Conservation (phyloP, 2,113 vertebrate genomes). For the Hyperoodon ampullatus region DNA sequence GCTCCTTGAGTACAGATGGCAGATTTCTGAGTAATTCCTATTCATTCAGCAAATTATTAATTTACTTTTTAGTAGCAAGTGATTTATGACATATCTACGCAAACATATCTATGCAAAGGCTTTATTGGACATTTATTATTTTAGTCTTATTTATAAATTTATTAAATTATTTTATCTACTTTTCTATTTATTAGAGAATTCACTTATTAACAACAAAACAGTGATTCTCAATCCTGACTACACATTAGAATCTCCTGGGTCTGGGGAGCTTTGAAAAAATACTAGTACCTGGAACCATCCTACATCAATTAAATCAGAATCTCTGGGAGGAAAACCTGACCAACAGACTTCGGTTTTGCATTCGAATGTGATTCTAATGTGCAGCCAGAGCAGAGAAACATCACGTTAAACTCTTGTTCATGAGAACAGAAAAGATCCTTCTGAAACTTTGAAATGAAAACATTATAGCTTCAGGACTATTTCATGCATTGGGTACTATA, state of each 20-base stretch:
- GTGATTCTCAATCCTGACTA: neutral
- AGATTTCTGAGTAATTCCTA: neutral
- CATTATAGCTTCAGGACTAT: neutral
- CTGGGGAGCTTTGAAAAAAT: neutral
- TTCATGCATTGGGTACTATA: neutral
- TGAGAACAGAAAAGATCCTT: neutral
- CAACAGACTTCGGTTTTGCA: neutral
- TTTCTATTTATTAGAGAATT: neutral
- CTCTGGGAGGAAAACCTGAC: neutral
- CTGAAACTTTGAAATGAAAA: neutral
- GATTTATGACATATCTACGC: neutral
- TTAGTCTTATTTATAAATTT: neutral
- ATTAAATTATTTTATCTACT: neutral
- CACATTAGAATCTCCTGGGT: neutral
- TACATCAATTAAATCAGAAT: constrained; percentile 39
- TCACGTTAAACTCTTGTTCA: neutral
- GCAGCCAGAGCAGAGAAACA: neutral
- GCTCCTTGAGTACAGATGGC: neutral
- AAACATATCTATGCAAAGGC: neutral
- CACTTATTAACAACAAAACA: neutral
- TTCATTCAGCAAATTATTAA: neutral
- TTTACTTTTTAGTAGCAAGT: neutral
- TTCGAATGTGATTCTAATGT: neutral
- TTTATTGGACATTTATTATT: neutral
- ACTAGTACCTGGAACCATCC: neutral